phyloP scores from a whole-genome alignment of 2,113 vertebrate genomes.

The Corapipo altera region DNA sequence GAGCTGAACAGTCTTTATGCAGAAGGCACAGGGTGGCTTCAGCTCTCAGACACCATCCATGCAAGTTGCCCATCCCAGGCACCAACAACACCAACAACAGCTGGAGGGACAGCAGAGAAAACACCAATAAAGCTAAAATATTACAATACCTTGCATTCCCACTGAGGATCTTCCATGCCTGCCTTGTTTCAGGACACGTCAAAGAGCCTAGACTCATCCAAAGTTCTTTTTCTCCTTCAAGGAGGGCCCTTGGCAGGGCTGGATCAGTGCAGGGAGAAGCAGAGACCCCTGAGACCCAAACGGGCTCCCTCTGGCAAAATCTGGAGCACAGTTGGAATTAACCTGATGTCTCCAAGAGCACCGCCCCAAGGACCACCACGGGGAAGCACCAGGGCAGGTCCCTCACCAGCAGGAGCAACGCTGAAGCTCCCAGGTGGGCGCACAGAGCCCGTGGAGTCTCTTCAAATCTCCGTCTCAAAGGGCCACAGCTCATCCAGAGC shows the following conservation, averaged over 20 bases:
- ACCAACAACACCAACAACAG: neutral
- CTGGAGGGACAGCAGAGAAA: neutral
- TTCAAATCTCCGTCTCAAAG: accelerated
- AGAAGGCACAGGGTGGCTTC: accelerated
- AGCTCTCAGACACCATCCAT: neutral
- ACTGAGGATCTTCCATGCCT: neutral
- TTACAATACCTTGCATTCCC: neutral
- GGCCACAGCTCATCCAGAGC: accelerated
- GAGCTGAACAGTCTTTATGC: accelerated
- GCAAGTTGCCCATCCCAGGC: neutral
- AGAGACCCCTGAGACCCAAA: neutral
- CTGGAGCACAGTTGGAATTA: accelerated
- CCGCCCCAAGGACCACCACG: accelerated
- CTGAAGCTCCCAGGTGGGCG: accelerated
- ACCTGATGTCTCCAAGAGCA: accelerated
- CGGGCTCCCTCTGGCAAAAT: accelerated
- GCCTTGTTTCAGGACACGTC: neutral
- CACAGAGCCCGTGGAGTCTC: accelerated
- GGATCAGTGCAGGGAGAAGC: accelerated
- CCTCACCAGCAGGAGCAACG: neutral
- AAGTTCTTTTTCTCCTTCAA: neutral
- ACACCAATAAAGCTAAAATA: neutral
- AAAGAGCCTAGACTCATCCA: neutral
- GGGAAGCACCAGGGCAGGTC: neutral
- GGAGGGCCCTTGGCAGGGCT: neutral